These are phyloP conservation scores for Cinclus mexicanus DNA, from an alignment of 2,113 vertebrate genomes.

Conservation along the genomic window DNA sequence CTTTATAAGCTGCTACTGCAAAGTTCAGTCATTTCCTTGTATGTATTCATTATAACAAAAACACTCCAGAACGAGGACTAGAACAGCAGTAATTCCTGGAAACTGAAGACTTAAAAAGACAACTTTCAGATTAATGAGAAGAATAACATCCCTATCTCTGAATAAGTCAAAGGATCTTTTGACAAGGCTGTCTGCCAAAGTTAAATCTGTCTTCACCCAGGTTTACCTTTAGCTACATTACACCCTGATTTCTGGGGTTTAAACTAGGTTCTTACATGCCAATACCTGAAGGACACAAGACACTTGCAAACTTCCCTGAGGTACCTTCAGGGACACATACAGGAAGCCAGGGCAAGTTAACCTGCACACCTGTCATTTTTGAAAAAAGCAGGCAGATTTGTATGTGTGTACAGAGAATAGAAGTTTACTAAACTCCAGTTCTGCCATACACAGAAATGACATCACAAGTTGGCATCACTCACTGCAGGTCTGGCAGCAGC, in stretches of 20 bases:
- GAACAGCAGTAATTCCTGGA: not conserved
- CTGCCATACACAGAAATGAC: not conserved
- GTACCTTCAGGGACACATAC: not conserved
- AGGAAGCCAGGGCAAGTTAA: not conserved
- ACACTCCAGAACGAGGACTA: not conserved
- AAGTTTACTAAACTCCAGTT: not conserved
- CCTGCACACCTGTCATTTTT: not conserved
- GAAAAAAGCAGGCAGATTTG: not conserved
- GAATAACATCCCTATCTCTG: not conserved
- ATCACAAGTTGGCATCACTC: not conserved
- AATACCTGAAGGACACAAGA: not conserved
- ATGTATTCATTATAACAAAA: not conserved
- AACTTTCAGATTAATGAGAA: not conserved
- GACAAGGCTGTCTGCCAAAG: not conserved
- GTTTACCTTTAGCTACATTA: not conserved
- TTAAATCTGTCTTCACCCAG: not conserved
- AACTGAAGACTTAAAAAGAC: not conserved
- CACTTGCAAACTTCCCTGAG: not conserved
- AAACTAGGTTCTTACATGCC: not conserved
- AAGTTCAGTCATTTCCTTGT: constrained; percentile 19
- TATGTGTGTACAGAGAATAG: not conserved
- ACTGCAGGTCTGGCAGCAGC: not conserved
- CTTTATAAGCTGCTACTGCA: not conserved
- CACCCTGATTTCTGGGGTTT: not conserved
- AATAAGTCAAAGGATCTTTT: not conserved